Conservation (phyloP, 2,113 vertebrate genomes). For the Elanus axillaris region DNA sequence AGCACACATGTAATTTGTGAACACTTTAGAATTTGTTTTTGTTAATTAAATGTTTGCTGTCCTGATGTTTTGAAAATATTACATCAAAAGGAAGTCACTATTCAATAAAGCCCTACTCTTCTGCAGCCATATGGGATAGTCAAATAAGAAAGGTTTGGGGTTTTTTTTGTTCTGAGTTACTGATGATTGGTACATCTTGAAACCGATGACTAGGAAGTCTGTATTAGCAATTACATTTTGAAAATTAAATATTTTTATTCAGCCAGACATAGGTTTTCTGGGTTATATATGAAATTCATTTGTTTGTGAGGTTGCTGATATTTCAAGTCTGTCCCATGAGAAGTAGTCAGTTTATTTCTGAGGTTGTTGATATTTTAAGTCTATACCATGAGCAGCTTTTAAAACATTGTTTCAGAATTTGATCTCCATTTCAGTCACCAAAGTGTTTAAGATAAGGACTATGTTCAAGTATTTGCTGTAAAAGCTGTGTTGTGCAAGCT, state of each 20-base stretch:
- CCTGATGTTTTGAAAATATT: not conserved
- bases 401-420: not conserved
- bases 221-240: not conserved
- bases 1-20: not conserved
- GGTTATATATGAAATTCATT: not conserved
- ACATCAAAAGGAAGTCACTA: not conserved
- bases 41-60: not conserved
- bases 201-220: not conserved
- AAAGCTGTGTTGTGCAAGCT: not conserved
- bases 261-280: not conserved
- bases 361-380: not conserved
- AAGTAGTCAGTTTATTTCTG: not conserved
- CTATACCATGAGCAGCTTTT: not conserved
- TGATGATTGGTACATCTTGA: not conserved
- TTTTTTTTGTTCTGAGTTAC: not conserved
- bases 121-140: accelerated
- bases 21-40: not conserved
- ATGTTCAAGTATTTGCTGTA: not conserved
- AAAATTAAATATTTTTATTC: not conserved
- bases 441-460: not conserved
- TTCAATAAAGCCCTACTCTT: not conserved
- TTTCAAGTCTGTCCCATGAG: not conserved
- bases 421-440: not conserved
- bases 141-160: not conserved
- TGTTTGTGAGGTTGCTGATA: not conserved